phyloP scores from a whole-genome alignment of 2,113 vertebrate genomes.

The Leucoraja erinaceus region DNA sequence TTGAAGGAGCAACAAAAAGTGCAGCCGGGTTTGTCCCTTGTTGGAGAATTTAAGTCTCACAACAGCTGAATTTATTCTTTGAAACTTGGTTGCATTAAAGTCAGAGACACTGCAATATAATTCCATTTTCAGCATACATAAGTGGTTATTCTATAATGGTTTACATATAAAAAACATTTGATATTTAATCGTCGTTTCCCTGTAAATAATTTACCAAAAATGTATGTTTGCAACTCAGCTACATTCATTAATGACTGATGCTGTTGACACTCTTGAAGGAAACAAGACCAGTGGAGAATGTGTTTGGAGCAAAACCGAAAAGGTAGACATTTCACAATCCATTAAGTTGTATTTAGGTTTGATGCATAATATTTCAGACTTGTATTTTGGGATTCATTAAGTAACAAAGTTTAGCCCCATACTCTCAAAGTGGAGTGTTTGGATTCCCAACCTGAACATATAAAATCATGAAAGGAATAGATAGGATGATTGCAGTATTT shows the following conservation, averaged over 20 bases:
- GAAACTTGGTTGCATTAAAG: no score
- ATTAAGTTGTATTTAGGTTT: neutral
- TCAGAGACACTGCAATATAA: neutral
- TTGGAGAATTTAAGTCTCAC: no score
- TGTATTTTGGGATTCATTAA: neutral
- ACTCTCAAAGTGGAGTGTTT: no score
- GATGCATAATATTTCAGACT: neutral
- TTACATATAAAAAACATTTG: conserved; percentile 42
- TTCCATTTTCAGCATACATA: conserved; percentile 21
- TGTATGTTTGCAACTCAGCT: conserved; percentile 75
- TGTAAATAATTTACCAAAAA: conserved; percentile 66
- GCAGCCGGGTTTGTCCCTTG: no score
- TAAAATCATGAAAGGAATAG: no score
- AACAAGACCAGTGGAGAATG: conserved; percentile 51
- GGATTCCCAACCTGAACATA: no score
- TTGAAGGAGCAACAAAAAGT: no score
- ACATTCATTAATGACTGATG: conserved; percentile 73
- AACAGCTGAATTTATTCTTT: no score
- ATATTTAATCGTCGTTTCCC: conserved; percentile 75
- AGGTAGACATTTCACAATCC: conserved; percentile 52
- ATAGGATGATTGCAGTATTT: no score
- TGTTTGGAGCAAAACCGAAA: conserved; percentile 67
- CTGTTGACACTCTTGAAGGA: conserved; percentile 72
- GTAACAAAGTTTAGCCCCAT: no score
- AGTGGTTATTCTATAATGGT: no score